Conservation (phyloP, 1,140 invertebrate genomes). For the Homalodisca vitripennis region DNA sequence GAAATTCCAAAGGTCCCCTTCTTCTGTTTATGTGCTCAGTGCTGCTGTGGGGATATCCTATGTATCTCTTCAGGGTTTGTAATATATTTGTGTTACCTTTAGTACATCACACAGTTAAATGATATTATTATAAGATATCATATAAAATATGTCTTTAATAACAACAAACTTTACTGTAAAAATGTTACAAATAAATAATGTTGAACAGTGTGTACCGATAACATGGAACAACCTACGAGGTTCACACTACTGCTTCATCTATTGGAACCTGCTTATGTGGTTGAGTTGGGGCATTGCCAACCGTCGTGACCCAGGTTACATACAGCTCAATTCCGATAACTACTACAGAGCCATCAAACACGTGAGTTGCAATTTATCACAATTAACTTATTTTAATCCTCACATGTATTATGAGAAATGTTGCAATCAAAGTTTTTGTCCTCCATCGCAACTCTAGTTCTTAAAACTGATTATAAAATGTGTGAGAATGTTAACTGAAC, state of each 20-base stretch:
- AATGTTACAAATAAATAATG: no score
- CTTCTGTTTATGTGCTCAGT: constrained; percentile 83
- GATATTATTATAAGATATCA: no score
- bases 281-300: constrained; percentile 87
- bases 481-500: no score
- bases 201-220: constrained; percentile 83
- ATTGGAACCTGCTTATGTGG: constrained; percentile 91
- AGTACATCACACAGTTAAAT: neutral
- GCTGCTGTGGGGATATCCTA: constrained; percentile 87
- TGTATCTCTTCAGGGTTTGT: constrained; percentile 82
- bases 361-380: constrained; percentile 42
- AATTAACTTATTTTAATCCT: no score
- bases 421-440: no score
- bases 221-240: constrained; percentile 84
- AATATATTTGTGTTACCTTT: no score
- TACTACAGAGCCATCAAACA: constrained; percentile 87
- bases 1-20: constrained; percentile 84
- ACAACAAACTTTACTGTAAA: constrained; percentile 7
- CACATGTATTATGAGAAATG: no score
- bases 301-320: constrained; percentile 83
- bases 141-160: neutral
- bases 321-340: constrained; percentile 83
- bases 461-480: no score
- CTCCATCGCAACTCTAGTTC: no score
- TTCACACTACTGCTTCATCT: constrained; percentile 86